Evolutionary conservation across 92 coral and sea anemone species (phyloP), one percentile per base, ranked within the genome.

Genomic region (Zoanthus solanderi): DNA sequence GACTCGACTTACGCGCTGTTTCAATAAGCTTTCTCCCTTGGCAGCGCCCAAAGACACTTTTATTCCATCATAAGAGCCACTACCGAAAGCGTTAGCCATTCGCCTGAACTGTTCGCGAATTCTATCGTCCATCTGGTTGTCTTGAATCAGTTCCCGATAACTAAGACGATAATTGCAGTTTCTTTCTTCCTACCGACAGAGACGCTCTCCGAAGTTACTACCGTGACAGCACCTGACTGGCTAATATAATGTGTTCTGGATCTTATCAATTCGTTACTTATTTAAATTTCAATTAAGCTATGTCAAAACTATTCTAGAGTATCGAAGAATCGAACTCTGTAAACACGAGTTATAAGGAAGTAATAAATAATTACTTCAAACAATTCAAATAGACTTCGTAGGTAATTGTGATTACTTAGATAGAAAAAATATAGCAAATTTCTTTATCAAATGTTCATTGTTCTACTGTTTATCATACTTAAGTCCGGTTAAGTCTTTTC

Each of bases 71-170:
- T 66, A 81, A 7, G 61, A 44, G 23, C 75, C 85, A 9, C 46
- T 9, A 46, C 85, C 85, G 6, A 81, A 29, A 14, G 75, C 85
- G 1, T 23, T n/a, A 5, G 85, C 75, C 85, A 81, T 81, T 29
- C 85, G 85, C 56, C 74, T 57, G 65, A 81, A 81, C 47, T 81
- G 85, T 73, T 81, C 85, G 16, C 85, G 85, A 63, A 81, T 81
- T 81, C 48, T 65, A 57, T 48, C 28, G 44, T 81, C 85, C 85
- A 81, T 69, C 7, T 69, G 15, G 16, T 31, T 31, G 68, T 0
- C 23, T 50, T 28, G 23, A n/a, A 8, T 31, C 42, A 37, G 42
- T 34, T 10, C 45, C 7, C 30, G 17, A 12, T 8, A 13, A 32
- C 75, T 30, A 57, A 5, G 72, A 31, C 73, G 0, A 34, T 18